Evolutionary conservation across 1,140 invertebrate species (phyloP).

Genomic region (Notospermus geniculatus): DNA sequence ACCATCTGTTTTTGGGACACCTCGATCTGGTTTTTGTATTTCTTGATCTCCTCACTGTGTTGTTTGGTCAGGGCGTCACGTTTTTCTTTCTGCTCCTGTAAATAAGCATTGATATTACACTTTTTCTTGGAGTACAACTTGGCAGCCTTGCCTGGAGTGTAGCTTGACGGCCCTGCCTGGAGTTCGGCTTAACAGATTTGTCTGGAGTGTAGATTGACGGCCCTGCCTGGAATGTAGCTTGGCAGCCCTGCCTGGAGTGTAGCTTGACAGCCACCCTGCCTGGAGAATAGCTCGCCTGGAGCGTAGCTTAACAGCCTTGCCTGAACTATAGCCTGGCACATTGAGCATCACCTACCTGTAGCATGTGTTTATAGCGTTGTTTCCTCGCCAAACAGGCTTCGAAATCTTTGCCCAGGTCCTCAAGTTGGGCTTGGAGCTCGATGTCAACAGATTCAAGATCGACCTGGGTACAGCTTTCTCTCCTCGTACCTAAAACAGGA

Average conservation of each 20-base stretch:
- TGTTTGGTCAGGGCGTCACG: background rate
- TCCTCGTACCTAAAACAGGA: background rate
- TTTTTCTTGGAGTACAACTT: too few relatives aligned
- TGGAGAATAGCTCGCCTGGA: too few relatives aligned
- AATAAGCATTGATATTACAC: too few relatives aligned
- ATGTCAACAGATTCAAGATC: background rate
- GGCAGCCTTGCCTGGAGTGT: too few relatives aligned
- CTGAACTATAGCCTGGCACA: too few relatives aligned
- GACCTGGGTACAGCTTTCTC: background rate
- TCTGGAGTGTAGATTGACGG: too few relatives aligned
- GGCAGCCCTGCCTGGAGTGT: too few relatives aligned
- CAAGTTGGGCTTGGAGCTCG: constrained; percentile 18
- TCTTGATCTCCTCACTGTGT: background rate
- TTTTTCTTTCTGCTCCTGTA: background rate
- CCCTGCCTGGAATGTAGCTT: too few relatives aligned
- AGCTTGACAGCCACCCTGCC: too few relatives aligned
- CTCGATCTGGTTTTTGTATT: background rate
- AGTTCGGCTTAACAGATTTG: too few relatives aligned
- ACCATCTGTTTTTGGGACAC: constrained; percentile 1
- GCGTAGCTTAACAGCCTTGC: too few relatives aligned
- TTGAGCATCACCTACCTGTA: background rate
- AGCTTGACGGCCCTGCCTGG: too few relatives aligned
- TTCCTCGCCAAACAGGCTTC: constrained; percentile 15
- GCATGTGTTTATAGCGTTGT: constrained; percentile 14
- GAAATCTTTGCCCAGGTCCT: constrained; percentile 16